Conservation (phyloP, 2,113 vertebrate genomes). For the Salvelinus alpinus region DNA sequence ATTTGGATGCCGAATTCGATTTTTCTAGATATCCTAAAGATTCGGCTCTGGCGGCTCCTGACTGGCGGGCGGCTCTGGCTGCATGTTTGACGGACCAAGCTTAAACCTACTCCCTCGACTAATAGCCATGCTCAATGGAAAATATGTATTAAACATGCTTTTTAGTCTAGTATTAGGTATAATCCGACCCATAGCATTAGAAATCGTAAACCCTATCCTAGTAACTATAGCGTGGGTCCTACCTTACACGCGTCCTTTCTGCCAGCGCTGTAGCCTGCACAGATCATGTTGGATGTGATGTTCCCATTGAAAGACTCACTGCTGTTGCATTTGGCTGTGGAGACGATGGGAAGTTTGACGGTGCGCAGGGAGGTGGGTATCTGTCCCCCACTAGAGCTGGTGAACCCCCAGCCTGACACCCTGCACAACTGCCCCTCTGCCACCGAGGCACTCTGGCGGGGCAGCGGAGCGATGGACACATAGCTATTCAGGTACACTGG, state of each 20-base stretch:
- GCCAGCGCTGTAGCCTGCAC: constrained; percentile 73
- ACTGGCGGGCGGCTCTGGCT: too few species aligned
- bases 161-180: not conserved
- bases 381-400: constrained; percentile 50
- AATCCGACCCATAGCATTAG: not conserved
- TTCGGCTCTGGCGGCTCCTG: too few species aligned
- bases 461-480: constrained; percentile 72
- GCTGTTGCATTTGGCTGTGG: constrained; percentile 69
- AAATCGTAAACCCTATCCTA: not conserved
- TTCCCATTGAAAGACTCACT: constrained; percentile 68
- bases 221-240: not conserved
- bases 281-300: constrained; percentile 80
- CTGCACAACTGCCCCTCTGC: constrained; percentile 70
- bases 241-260: constrained; percentile 82
- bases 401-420: constrained; percentile 81
- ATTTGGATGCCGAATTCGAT: not conserved
- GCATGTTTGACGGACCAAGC: too few species aligned
- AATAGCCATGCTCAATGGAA: not conserved
- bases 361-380: constrained; percentile 71
- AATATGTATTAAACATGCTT: not conserved
- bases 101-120: too few species aligned
- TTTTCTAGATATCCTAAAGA: too few species aligned
- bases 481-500: constrained; percentile 70
- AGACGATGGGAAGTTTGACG: constrained; percentile 74
- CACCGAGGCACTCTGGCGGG: constrained; percentile 55